Evolutionary conservation across 2,797 vertebrate genomes (phyloP), one percentile per base, ranked within the genome.

Genomic region (Paguma larvata): DNA sequence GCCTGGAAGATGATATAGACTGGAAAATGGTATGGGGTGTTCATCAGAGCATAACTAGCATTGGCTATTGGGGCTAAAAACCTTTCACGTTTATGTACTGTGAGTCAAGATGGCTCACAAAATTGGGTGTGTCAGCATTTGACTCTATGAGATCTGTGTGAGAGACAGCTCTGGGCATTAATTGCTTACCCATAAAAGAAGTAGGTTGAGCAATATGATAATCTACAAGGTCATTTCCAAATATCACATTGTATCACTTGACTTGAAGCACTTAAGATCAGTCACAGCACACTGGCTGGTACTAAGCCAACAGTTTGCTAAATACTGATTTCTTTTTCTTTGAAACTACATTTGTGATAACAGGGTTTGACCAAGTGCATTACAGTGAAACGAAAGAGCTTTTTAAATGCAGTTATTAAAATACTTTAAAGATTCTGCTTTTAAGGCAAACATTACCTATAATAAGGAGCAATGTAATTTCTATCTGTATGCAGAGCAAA

Each of bases 391-490:
- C 4, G 34, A 86, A 91, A 89, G 44, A 87, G 16, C 32, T 63
- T 89, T 93, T 94, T 30, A 88, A 91, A 77, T 38, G 14, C 21
- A 30, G 6, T 84, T 93, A 89, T 84, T 89, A 95, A 86, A 95
- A 95, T 38, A 44, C 53, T 85, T 82, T 56, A 14, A 96, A 93
- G 46, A 88, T 83, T 89, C 51, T 68, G 6, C 62, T 75, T 96
- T 59, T 79, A 82, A 82, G 41, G 51, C 41, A 63, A 94, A 5
- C 30, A 59, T 83, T 85, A 78, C 38, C 27, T 79, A 75, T 84
- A 94, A 87, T 70, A 93, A 96, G 59, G 67, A 85, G 30, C 12
- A 72, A 30, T 85, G 30, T 14, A 77, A 84, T 91, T 96, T 97
- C 75, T 70, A 41, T 70, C 88, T 91, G 23, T 75, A 92, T 62